Conservation (phyloP, 2,888 invertebrate genomes). For the Drosophila tripunctata region DNA sequence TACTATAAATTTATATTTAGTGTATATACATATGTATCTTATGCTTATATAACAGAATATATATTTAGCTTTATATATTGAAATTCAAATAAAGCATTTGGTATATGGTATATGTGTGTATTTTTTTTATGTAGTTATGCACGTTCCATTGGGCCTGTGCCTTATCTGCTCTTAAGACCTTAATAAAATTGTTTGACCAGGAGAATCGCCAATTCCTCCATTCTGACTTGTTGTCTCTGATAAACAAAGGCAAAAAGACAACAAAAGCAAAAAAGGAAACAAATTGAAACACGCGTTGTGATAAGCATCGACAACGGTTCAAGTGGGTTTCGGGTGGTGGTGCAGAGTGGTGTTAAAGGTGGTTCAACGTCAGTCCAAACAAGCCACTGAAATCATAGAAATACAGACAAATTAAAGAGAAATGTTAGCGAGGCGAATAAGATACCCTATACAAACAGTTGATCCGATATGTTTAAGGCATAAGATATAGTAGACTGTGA, state of each 20-base stretch:
- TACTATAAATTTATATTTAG: no score
- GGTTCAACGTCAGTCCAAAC: not conserved
- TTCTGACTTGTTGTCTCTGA: slow-evolving; percentile 1
- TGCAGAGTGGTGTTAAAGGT: slow-evolving; percentile 1
- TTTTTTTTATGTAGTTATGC: not conserved
- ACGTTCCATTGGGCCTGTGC: slow-evolving; percentile 14
- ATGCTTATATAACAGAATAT: not conserved
- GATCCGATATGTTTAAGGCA: no score
- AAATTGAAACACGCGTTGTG: slow-evolving; percentile 51
- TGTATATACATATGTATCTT: not conserved
- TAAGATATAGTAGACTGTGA: no score
- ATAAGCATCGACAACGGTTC: slow-evolving; percentile 36
- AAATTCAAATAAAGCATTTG: no score
- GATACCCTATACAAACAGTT: no score
- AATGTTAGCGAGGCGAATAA: not conserved
- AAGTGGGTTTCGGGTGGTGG: not conserved
- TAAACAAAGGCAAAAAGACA: slow-evolving; percentile 19
- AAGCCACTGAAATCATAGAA: slow-evolving; percentile 33
- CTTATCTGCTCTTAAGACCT: slow-evolving; percentile 35
- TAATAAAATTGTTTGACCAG: slow-evolving; percentile 38
- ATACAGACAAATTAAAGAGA: slow-evolving; percentile 10
- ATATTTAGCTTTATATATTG: no score
- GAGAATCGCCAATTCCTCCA: slow-evolving; percentile 31
- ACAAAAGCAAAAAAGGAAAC: not conserved
- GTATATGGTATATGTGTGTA: no score